phyloP scores from a whole-genome alignment of 2,797 vertebrate genomes.

The Paedocypris micromegethes region DNA sequence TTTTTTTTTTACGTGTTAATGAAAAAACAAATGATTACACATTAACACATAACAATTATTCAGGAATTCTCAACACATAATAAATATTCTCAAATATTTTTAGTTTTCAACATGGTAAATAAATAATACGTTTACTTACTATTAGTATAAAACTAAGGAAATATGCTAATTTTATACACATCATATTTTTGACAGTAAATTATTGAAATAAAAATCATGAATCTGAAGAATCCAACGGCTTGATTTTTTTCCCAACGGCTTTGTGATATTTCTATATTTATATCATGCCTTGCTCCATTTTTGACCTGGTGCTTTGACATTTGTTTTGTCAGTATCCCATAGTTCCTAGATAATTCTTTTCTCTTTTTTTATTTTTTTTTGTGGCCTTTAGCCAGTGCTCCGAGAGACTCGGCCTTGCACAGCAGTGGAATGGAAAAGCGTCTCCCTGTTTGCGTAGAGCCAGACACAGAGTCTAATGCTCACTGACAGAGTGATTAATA shows the following conservation, averaged over 20 bases:
- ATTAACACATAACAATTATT: too few species aligned
- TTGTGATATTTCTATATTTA: not conserved
- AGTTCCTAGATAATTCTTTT: not conserved
- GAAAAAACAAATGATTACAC: too few species aligned
- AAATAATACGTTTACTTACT: too few species aligned
- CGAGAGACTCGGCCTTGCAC: not conserved
- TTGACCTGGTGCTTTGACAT: conserved; percentile 1
- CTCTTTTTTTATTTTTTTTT: not conserved
- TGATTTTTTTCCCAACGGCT: not conserved
- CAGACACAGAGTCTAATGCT: conserved; percentile 24
- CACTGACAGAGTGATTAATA: conserved; percentile 37
- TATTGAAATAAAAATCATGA: too few species aligned
- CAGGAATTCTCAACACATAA: too few species aligned
- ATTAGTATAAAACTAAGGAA: too few species aligned
- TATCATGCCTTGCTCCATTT: not conserved
- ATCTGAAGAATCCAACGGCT: too few species aligned
- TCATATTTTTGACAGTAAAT: too few species aligned
- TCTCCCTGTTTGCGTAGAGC: conserved; percentile 18
- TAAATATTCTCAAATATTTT: too few species aligned
- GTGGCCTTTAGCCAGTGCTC: conserved; percentile 2
- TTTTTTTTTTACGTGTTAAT: too few species aligned
- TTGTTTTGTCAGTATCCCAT: not conserved
- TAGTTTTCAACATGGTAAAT: too few species aligned
- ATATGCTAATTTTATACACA: too few species aligned
- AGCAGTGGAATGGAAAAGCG: not conserved